Percentiles rank a stretch among this genome's conserved stretches.
These are phyloP conservation scores for Micropterix aruncella DNA, from an alignment of 2,888 invertebrate species.

Conservation along the genomic window DNA sequence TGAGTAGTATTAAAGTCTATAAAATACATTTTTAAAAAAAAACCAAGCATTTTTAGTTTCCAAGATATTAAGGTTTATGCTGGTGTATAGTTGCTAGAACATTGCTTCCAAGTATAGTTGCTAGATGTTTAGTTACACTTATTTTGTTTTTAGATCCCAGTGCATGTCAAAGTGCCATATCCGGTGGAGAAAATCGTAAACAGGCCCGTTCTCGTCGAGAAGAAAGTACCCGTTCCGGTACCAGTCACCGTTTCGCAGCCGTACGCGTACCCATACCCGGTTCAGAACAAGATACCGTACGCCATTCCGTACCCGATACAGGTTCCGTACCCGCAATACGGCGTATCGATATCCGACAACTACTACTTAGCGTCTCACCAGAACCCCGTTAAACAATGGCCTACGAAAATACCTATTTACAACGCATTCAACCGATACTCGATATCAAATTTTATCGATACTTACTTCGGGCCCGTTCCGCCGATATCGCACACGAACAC, in stretches of 20 bases:
- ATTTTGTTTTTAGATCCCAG: too few relatives aligned
- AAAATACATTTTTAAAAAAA: too few relatives aligned
- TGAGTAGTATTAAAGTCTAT: too few relatives aligned
- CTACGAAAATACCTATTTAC: background rate
- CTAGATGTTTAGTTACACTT: too few relatives aligned
- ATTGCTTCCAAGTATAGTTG: too few relatives aligned
- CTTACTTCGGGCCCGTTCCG: constrained; percentile 39
- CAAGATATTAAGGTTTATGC: too few relatives aligned
- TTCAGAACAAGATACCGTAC: constrained; percentile 29
- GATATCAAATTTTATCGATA: constrained; percentile 9
- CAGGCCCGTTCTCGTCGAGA: constrained; percentile 39
- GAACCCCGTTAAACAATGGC: background rate
- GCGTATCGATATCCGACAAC: background rate
- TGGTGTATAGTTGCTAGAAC: too few relatives aligned
- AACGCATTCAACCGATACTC: constrained; percentile 1
- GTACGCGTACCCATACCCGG: constrained; percentile 30
- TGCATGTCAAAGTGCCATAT: constrained; percentile 31
- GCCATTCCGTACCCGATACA: constrained; percentile 18
- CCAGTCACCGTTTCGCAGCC: constrained; percentile 21
- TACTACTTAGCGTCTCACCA: constrained; percentile 1
- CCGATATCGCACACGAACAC: constrained; percentile 19
- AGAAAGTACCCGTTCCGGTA: constrained; percentile 39
- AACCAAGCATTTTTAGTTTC: too few relatives aligned
- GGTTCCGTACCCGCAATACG: constrained; percentile 9
- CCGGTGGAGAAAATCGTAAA: constrained; percentile 36